Evolutionary conservation across 1,140 invertebrate genomes (phyloP).

Genomic region (Heliconius hermathena): DNA sequence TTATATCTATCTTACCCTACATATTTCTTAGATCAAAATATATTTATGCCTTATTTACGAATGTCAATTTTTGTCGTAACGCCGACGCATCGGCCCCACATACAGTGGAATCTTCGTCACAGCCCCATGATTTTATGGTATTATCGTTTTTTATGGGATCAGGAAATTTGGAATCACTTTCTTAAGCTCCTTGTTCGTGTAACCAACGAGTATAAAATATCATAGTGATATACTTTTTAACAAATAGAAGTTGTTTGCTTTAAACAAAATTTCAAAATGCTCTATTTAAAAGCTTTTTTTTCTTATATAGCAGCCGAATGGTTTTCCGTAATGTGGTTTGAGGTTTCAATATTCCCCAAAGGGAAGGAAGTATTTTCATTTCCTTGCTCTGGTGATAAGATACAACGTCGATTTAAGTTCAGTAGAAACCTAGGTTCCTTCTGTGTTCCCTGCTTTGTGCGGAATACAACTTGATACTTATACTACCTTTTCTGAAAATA

Average conservation of each 20-base stretch:
- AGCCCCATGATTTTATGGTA: constrained; percentile 62
- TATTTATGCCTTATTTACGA: constrained; percentile 9
- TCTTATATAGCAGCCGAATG: too few relatives aligned
- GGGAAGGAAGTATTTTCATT: too few relatives aligned
- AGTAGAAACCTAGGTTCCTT: background rate
- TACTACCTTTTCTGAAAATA: too few relatives aligned
- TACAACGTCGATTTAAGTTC: too few relatives aligned
- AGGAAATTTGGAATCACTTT: constrained; percentile 32
- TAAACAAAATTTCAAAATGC: too few relatives aligned
- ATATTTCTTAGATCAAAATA: background rate
- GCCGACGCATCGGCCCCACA: constrained; percentile 52
- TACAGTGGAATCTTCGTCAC: constrained; percentile 58
- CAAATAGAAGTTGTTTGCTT: background rate
- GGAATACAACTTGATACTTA: background rate
- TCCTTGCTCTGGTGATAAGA: too few relatives aligned
- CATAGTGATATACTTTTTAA: background rate
- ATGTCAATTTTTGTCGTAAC: constrained; percentile 50
- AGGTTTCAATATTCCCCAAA: too few relatives aligned
- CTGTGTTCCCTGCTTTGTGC: background rate
- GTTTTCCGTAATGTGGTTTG: too few relatives aligned
- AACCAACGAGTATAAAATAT: background rate
- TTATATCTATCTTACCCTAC: background rate
- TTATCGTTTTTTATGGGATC: constrained; percentile 62
- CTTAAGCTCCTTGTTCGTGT: background rate
- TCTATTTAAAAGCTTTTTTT: too few relatives aligned